Evolutionary conservation across 2,797 vertebrate species (phyloP).

Genomic region (Galago senegalensis): DNA sequence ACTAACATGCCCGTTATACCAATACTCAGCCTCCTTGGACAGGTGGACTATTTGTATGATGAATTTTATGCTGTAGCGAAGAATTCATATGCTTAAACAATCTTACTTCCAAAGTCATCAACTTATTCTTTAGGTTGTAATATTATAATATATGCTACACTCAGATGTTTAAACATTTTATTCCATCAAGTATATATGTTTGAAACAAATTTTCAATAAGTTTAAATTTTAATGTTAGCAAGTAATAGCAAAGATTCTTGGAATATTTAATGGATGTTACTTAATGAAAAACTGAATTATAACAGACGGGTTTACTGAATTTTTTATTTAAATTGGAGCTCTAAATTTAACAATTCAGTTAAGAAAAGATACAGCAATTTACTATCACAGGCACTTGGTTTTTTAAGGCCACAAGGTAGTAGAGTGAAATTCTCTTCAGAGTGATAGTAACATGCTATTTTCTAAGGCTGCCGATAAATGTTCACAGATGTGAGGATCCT

Average conservation of each 20-base stretch:
- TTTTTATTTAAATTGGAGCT: slow-evolving; percentile 30
- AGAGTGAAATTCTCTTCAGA: not conserved
- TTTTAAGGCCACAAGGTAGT: not conserved
- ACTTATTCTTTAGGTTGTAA: not conserved
- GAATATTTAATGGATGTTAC: not conserved
- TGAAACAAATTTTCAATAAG: slow-evolving; percentile 31
- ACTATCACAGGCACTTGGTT: not conserved
- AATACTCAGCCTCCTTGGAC: not conserved
- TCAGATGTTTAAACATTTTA: slow-evolving; percentile 44
- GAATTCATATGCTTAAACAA: not conserved
- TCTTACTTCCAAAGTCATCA: not conserved
- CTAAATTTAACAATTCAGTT: slow-evolving; percentile 22
- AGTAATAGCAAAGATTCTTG: not conserved
- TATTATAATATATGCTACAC: not conserved
- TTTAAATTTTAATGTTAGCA: slow-evolving; percentile 34
- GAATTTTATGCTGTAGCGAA: slow-evolving; percentile 4
- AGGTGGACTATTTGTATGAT: not conserved
- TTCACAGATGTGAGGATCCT: not conserved
- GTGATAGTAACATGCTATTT: not conserved
- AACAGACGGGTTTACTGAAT: not conserved
- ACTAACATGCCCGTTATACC: not conserved
- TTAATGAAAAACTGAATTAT: not conserved
- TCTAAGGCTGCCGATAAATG: not conserved
- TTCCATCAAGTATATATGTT: not conserved
- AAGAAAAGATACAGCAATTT: slow-evolving; percentile 34